Evolutionary conservation across 2,797 vertebrate species (phyloP).

Genomic region (Micropoecilia bifurca): DNA sequence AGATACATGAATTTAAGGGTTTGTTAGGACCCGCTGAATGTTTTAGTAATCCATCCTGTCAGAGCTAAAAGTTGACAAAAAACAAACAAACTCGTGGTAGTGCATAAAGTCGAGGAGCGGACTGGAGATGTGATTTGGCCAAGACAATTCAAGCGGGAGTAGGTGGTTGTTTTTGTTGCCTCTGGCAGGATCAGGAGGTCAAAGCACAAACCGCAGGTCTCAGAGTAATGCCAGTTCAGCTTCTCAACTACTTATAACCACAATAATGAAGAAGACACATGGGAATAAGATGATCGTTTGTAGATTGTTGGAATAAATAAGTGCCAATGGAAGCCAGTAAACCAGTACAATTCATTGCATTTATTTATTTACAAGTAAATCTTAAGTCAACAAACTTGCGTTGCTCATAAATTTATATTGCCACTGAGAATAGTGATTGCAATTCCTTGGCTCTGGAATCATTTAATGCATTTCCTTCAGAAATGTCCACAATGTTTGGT

Average conservation of each 20-base stretch:
- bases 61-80: neutral
- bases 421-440: neutral
- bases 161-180: neutral
- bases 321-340: neutral
- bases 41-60: neutral
- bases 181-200: conserved; percentile 1
- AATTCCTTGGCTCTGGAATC: neutral
- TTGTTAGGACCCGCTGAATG: conserved; percentile 8
- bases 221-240: neutral
- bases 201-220: neutral
- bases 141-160: neutral
- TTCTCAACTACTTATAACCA: neutral
- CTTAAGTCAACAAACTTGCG: neutral
- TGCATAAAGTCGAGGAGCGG: neutral
- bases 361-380: neutral
- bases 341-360: neutral
- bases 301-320: neutral
- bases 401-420: neutral
- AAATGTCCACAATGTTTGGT: neutral
- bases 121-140: neutral
- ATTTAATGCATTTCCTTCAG: neutral
- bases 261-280: neutral
- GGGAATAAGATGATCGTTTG: neutral
- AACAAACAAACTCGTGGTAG: neutral
- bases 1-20: no score